These are phyloP conservation scores for Polietes domitor DNA, from an alignment of 2,888 invertebrate species.

Conservation along the genomic window DNA sequence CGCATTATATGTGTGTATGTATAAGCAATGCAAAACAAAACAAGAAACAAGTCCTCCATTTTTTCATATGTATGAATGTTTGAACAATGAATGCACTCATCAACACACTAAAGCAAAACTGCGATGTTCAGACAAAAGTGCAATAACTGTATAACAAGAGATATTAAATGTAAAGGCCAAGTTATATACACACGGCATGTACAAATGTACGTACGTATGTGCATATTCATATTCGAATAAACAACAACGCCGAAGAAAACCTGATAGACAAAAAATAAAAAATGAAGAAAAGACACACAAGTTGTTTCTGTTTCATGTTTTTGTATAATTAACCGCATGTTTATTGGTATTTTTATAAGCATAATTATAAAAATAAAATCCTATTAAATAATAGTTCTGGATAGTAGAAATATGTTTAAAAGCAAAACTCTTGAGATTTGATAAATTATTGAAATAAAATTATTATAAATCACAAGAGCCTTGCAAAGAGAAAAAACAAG, in stretches of 20 bases:
- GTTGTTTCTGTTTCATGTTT: slow-evolving; percentile 28
- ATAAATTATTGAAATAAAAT: slow-evolving; percentile 52
- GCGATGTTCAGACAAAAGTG: slow-evolving; percentile 42
- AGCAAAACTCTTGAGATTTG: slow-evolving; percentile 39
- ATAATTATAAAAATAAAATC: slow-evolving; percentile 51
- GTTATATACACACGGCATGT: not conserved
- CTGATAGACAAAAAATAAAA: not conserved
- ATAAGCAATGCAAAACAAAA: slow-evolving; percentile 32
- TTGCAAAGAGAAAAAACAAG: slow-evolving; percentile 25
- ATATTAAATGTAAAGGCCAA: slow-evolving; percentile 54
- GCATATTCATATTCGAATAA: not conserved
- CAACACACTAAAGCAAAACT: slow-evolving; percentile 2
- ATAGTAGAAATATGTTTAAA: slow-evolving; percentile 29
- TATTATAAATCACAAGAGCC: slow-evolving; percentile 55
- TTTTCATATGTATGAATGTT: too few species aligned
- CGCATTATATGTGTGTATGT: not conserved
- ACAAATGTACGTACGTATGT: not conserved
- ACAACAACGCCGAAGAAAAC: not conserved
- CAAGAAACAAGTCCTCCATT: slow-evolving; percentile 53
- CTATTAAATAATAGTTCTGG: slow-evolving; percentile 31
- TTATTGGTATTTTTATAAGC: slow-evolving; percentile 49
- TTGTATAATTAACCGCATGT: slow-evolving; percentile 45
- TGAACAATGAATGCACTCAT: slow-evolving; percentile 39
- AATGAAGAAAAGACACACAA: slow-evolving; percentile 29
- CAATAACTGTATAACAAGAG: slow-evolving; percentile 57